Evolutionary conservation across 2,113 vertebrate genomes (phyloP), one percentile per base, ranked within the genome.

Genomic region (Lycaon pictus): DNA sequence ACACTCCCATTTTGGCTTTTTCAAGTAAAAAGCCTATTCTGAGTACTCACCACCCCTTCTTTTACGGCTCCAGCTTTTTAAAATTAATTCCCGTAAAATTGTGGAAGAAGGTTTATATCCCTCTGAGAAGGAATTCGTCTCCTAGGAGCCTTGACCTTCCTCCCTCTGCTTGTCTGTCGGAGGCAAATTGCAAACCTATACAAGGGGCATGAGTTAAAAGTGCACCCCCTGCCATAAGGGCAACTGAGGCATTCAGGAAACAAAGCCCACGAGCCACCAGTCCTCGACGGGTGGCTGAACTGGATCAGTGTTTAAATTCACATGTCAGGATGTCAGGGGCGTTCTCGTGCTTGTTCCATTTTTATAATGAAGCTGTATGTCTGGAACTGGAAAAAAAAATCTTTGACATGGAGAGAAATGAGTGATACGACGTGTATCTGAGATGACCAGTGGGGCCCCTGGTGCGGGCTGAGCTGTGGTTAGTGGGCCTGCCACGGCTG

Each of bases 361-460:
- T 96, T 93, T 67, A 63, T 96, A 95, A 96, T 94, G 80, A 98
- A 97, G 96, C 93, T 72, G 65, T 93, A 55, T 77, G 69, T 94
- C 95, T 98, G 80, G n/a, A 89, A 81, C 56, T 82, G 71, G 27
- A 16, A 32, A 23, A 8, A 48, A 19, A 29, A 74, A 92, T 80
- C 91, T 95, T 79, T 96, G 97, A 97, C 77, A 6, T 0, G 3
- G n/a, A 25, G 16, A 2, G 3, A 32, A 88, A 29, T 77, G 48
- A 82, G 63, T 89, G 48, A 72, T 89, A 35, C 7, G 22, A 79
- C 43, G 55, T 95, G 53, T 56, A 92, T 94, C 90, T 23, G 95
- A 96, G 74, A 29, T 79, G 74, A 86, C 97, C 94, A 0, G 79
- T 67, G 97, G 96, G 97, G 97, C 94, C 96, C 84, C 80, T 76